Evolutionary conservation across 2,888 invertebrate genomes (phyloP), one percentile per base, ranked within the genome.

Genomic region (Nematopogon swammerdamellus): DNA sequence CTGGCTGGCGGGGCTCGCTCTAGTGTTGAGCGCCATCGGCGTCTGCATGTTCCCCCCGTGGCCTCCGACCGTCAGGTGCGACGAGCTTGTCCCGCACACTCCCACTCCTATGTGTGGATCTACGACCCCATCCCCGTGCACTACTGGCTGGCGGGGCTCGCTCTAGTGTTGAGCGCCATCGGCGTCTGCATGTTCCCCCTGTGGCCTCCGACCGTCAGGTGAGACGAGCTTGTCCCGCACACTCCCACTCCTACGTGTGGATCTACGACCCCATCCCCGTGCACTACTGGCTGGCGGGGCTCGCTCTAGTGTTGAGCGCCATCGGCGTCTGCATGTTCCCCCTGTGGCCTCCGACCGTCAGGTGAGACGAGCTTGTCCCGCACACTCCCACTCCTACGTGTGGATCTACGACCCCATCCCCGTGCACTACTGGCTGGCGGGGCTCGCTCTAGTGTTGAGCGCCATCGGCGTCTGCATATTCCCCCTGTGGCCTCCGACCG

Each of bases 41-140:
- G 87, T 99, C 43, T 99, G 99, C 72, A 84, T 99, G 65, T 99
- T 98, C 80, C 99, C 99, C n/a, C 79, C 99, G 50, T 99, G 99
- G 99, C 99, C 99, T 1, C 91, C 92, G 49, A 88, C 91, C 58
- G 89, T 97, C 59, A 85, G 91, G 84, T 88, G 69, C 67, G 55
- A 50, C n/a, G 4, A 25, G 25, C 19, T 18, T 2, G 42, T 47
- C 3, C 30, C 10, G 1, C 2, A 49, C 19, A n/a, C 25, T 14
- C 6, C 14, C 8, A 18, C 45, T 19, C 11, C 11, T 44, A 14
- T 8, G 97, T 97, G 19, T 98, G 97, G 97, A 91, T 97, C 55
- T 98, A 95, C 72, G 97, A 97, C 72, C 97, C 97, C 0, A 93
- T 96, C 67, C 95, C 96, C 43, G 86, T 92, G 68, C 89, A 93